These are phyloP conservation scores for Lasiommata megera DNA, from an alignment of 2,888 invertebrate genomes.

Conservation along the genomic window DNA sequence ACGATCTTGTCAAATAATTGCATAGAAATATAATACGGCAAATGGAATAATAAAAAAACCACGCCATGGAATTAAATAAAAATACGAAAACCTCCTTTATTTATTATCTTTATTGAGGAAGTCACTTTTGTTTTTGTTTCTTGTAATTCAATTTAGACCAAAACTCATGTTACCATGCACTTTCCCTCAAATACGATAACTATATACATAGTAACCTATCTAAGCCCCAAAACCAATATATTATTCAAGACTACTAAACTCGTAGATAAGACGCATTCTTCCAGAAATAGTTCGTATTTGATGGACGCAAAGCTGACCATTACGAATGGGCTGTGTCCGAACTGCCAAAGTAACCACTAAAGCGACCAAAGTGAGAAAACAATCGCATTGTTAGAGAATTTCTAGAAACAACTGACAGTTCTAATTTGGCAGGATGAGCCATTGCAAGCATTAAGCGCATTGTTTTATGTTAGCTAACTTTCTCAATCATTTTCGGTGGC, in stretches of 20 bases:
- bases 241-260: slow-evolving; percentile 30
- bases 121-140: too few relatives aligned
- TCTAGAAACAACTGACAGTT: slow-evolving; percentile 46
- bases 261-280: slow-evolving; percentile 46
- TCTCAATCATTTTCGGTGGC: background rate
- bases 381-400: slow-evolving; percentile 48
- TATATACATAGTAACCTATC: slow-evolving; percentile 9
- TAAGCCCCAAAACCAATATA: slow-evolving; percentile 33
- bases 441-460: slow-evolving; percentile 49
- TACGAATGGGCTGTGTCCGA: slow-evolving; percentile 53
- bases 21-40: too few relatives aligned
- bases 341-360: slow-evolving; percentile 50
- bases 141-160: too few relatives aligned
- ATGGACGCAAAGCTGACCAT: slow-evolving; percentile 71
- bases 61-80: too few relatives aligned
- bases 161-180: too few relatives aligned
- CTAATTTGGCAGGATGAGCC: slow-evolving; percentile 61
- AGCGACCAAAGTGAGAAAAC: slow-evolving; percentile 46
- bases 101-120: too few relatives aligned
- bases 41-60: too few relatives aligned
- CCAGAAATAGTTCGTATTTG: slow-evolving; percentile 55
- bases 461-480: slow-evolving; percentile 24
- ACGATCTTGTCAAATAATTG: too few relatives aligned
- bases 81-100: too few relatives aligned
- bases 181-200: background rate